Evolutionary conservation across 2,113 vertebrate genomes (phyloP).

Genomic region (Odocoileus hemionus): DNA sequence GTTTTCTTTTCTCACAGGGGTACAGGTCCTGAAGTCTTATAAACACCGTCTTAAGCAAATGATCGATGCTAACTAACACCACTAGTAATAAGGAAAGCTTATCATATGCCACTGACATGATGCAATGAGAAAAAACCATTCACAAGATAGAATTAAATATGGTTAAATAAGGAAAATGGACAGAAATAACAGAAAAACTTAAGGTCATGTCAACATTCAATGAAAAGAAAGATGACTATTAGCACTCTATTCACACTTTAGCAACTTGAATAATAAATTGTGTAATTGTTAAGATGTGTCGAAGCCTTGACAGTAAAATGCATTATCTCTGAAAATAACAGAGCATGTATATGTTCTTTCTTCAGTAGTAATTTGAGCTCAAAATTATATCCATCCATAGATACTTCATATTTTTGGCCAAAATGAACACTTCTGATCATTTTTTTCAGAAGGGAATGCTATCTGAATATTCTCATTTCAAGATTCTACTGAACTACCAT

Average conservation of each 20-base stretch:
- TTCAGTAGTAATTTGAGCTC: slow-evolving; percentile 11
- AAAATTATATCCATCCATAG: neutral
- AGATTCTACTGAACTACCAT: neutral
- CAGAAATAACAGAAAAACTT: neutral
- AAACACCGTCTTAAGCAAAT: neutral
- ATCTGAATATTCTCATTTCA: neutral
- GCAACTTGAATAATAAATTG: neutral
- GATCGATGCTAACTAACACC: neutral
- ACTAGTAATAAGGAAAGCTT: neutral
- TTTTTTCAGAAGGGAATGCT: neutral
- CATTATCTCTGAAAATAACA: neutral
- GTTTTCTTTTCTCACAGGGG: neutral
- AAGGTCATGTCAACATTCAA: neutral
- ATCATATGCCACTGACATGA: neutral
- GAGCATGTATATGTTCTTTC: neutral
- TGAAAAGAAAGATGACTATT: neutral
- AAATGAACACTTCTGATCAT: slow-evolving; percentile 11
- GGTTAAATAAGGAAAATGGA: neutral
- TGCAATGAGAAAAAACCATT: neutral
- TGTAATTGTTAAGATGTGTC: neutral
- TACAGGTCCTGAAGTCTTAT: neutral
- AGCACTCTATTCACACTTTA: neutral
- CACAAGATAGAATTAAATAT: neutral
- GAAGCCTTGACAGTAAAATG: neutral
- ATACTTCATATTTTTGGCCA: neutral